A percentile compares a stretch with the other conserved stretches of the same genome.
Evolutionary conservation across 1,140 invertebrate genomes (phyloP).

Genomic region (Drosophila lacteicornis): DNA sequence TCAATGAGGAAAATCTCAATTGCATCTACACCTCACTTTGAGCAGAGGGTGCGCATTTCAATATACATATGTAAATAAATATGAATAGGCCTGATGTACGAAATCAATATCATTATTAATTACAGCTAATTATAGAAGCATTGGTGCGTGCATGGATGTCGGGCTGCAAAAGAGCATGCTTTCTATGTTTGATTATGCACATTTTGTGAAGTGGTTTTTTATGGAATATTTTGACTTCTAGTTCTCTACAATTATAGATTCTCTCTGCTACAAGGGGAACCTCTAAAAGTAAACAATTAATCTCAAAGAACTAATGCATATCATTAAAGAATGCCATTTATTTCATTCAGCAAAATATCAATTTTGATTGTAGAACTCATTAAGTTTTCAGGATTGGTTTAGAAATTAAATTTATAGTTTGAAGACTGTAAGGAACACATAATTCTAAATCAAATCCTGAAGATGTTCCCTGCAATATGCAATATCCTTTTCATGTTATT

Average conservation of each 20-base stretch:
- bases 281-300: too few relatives aligned
- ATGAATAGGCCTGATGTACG: not conserved
- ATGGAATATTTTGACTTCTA: not conserved
- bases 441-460: too few relatives aligned
- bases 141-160: not conserved
- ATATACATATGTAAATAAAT: conserved; percentile 31
- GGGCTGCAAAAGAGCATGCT: not conserved
- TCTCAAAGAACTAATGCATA: not conserved
- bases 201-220: conserved; percentile 8
- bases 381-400: too few relatives aligned
- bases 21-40: conserved; percentile 32
- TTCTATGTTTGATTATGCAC: not conserved
- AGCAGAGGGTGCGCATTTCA: conserved; percentile 16
- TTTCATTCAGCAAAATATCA: too few relatives aligned
- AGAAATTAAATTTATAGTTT: too few relatives aligned
- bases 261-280: too few relatives aligned
- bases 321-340: too few relatives aligned
- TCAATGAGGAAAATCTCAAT: conserved; percentile 38
- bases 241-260: too few relatives aligned
- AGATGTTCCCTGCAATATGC: too few relatives aligned
- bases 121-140: conserved; percentile 35
- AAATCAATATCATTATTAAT: conserved; percentile 29
- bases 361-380: too few relatives aligned
- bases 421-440: too few relatives aligned
- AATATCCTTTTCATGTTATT: too few relatives aligned